A percentile compares a stretch with the other conserved stretches of the same genome.
Conservation (phyloP, 2,113 vertebrate genomes). For the Ailuropoda melanoleuca region DNA sequence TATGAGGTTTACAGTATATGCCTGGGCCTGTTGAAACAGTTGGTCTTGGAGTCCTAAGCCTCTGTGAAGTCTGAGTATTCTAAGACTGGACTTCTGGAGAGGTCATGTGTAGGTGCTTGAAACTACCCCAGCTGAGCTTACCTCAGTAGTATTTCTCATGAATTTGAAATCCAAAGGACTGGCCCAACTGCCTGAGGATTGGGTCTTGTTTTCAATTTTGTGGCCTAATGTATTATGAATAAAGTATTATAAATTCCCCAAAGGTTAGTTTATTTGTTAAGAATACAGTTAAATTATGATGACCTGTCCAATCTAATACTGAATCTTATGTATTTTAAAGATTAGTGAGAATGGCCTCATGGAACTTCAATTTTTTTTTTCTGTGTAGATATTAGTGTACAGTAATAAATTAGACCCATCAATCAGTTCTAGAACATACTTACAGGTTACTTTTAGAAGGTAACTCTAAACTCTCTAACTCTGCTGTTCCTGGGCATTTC, state of each 20-base stretch:
- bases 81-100: neutral
- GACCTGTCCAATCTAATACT: neutral
- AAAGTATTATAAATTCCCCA: neutral
- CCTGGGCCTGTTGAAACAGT: neutral
- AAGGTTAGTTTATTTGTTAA: conserved; percentile 5
- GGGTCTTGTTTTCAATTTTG: neutral
- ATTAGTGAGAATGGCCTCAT: neutral
- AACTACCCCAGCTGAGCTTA: neutral
- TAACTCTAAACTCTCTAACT: neutral
- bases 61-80: neutral
- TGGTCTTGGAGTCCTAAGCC: neutral
- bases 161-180: neutral
- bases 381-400: neutral
- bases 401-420: neutral
- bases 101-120: neutral
- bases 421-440: neutral
- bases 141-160: neutral
- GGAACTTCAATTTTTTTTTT: neutral
- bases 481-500: neutral
- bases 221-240: neutral
- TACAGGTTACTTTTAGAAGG: neutral
- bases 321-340: neutral
- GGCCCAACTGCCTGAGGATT: neutral
- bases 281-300: neutral
- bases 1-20: neutral